phyloP scores from a whole-genome alignment of 2,888 invertebrate species.

The Melinaea marsaeus region DNA sequence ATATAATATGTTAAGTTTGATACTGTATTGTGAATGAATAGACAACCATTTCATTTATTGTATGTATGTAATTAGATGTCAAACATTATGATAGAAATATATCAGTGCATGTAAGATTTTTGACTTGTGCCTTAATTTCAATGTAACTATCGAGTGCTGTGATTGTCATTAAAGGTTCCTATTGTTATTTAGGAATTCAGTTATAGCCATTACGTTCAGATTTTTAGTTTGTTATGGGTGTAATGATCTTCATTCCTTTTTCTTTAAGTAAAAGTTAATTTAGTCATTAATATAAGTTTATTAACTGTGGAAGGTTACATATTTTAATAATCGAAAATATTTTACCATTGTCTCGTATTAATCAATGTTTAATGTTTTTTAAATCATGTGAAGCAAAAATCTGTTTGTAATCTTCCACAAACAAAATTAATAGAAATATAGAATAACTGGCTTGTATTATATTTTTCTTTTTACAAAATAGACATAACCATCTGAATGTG shows the following conservation, averaged over 20 bases:
- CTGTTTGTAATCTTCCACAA: background rate
- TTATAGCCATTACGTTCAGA: constrained; percentile 13
- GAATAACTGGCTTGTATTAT: background rate
- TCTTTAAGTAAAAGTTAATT: constrained; percentile 33
- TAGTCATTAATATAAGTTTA: constrained; percentile 41
- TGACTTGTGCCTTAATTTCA: too few species aligned
- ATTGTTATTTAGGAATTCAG: constrained; percentile 14
- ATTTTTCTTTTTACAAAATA: background rate
- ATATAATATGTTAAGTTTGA: background rate
- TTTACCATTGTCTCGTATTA: background rate
- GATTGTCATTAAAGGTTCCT: constrained; percentile 19
- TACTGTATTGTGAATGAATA: background rate
- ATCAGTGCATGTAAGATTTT: too few species aligned
- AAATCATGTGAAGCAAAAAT: background rate
- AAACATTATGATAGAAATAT: too few species aligned
- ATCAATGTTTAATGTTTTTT: background rate
- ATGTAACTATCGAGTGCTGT: constrained; percentile 12
- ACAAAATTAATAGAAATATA: background rate
- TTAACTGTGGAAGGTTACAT: constrained; percentile 12
- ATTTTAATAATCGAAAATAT: background rate
- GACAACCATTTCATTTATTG: background rate
- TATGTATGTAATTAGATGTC: too few species aligned
- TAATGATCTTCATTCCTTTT: constrained; percentile 57
- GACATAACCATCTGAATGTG: background rate
- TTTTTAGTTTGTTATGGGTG: constrained; percentile 43